Evolutionary conservation across 2,113 vertebrate species (phyloP).

Genomic region (Apodemus speciosus): DNA sequence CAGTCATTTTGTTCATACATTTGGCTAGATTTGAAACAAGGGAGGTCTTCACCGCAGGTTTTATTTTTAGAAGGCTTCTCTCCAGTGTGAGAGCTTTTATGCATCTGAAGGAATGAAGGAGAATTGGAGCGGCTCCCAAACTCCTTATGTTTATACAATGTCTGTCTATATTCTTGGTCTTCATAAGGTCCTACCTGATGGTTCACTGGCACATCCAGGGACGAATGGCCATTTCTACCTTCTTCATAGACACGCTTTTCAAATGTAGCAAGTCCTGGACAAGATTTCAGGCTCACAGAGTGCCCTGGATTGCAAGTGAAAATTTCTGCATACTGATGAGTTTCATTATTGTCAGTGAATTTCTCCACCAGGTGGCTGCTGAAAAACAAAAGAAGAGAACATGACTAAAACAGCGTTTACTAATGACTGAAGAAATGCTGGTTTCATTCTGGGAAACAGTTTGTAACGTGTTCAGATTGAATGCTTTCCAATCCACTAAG

Average conservation of each 20-base stretch:
- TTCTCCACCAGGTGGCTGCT: constrained; percentile 4
- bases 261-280: neutral
- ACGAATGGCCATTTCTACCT: neutral
- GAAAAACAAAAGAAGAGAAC: neutral
- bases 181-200: neutral
- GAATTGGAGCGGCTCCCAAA: neutral
- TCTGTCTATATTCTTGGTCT: neutral
- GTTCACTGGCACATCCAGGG: neutral
- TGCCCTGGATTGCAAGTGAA: neutral
- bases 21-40: neutral
- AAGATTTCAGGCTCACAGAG: neutral
- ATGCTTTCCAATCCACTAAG: neutral
- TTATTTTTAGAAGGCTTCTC: neutral
- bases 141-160: neutral
- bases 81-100: neutral
- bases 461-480: neutral
- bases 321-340: neutral
- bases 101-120: neutral
- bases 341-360: neutral
- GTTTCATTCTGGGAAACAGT: too few relatives aligned
- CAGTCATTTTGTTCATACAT: neutral
- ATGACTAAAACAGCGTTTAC: neutral
- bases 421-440: neutral
- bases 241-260: neutral
- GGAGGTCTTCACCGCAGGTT: neutral